These are phyloP conservation scores for Archaeoteleia sp. DNA, from an alignment of 2,888 invertebrate genomes.

Conservation along the genomic window DNA sequence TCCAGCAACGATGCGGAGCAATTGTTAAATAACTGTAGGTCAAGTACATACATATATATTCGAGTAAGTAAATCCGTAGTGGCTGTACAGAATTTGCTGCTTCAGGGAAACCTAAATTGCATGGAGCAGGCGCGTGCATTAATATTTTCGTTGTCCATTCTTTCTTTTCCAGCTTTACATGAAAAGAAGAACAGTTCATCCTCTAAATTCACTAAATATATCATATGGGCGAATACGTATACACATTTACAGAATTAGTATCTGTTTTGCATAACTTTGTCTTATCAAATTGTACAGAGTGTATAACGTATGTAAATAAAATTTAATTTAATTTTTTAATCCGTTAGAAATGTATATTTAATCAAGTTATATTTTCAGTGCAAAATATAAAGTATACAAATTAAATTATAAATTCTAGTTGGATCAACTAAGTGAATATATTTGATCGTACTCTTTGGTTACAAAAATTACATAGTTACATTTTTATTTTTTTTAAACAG, in stretches of 20 bases:
- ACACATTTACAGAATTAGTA: too few species aligned
- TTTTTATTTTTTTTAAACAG: too few species aligned
- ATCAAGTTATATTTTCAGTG: too few species aligned
- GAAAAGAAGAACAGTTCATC: constrained; percentile 3
- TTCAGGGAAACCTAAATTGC: constrained; percentile 20
- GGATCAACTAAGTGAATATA: too few species aligned
- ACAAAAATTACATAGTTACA: too few species aligned
- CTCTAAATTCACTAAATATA: constrained; percentile 1
- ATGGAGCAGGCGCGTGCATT: constrained; percentile 10
- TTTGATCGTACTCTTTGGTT: too few species aligned
- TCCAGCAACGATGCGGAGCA: constrained; percentile 6
- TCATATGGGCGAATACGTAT: too few species aligned
- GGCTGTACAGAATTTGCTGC: not conserved
- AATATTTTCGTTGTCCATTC: constrained; percentile 14
- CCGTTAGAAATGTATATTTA: too few species aligned
- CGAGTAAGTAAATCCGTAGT: constrained; percentile 10
- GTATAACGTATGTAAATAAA: too few species aligned
- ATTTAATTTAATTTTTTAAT: too few species aligned
- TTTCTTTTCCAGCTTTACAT: not conserved
- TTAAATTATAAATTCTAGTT: not conserved
- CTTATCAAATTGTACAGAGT: too few species aligned
- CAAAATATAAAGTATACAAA: not conserved
- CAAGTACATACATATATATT: constrained; percentile 20
- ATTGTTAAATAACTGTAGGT: constrained; percentile 22
- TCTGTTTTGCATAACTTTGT: too few species aligned